Conservation (phyloP, 2,113 vertebrate species). For the Poeciliopsis occidentalis region DNA sequence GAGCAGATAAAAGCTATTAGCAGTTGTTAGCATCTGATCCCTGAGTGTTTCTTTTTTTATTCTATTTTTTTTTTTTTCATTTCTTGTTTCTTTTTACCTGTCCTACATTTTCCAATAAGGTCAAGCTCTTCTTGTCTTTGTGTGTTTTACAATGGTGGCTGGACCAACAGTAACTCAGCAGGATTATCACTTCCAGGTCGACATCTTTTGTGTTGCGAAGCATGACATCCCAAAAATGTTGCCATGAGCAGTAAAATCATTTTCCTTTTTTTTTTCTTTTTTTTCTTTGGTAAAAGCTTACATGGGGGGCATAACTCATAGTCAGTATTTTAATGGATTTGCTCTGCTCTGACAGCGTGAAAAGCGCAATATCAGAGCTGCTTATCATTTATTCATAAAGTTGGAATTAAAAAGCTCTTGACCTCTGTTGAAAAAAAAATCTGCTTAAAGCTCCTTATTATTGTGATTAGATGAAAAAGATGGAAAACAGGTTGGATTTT, state of each 20-base stretch:
- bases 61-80: too few species aligned
- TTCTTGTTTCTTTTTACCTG: too few species aligned
- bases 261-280: not conserved
- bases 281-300: not conserved
- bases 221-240: too few species aligned
- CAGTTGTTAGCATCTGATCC: too few species aligned
- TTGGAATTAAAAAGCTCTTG: constrained; percentile 37
- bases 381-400: constrained; percentile 43
- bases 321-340: constrained; percentile 17
- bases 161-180: too few species aligned
- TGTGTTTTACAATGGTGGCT: too few species aligned
- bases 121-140: too few species aligned
- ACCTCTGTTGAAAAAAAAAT: constrained; percentile 20
- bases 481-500: constrained; percentile 16
- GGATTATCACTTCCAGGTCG: too few species aligned
- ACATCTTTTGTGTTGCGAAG: too few species aligned
- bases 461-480: not conserved
- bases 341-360: constrained; percentile 5
- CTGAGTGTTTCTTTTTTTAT: too few species aligned
- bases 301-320: not conserved
- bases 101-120: too few species aligned
- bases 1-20: too few species aligned
- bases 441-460: constrained; percentile 13
- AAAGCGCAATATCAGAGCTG: constrained; percentile 20
- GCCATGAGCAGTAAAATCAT: not conserved